phyloP scores from a whole-genome alignment of 2,888 invertebrate genomes.

The Athripsodes cinereus region DNA sequence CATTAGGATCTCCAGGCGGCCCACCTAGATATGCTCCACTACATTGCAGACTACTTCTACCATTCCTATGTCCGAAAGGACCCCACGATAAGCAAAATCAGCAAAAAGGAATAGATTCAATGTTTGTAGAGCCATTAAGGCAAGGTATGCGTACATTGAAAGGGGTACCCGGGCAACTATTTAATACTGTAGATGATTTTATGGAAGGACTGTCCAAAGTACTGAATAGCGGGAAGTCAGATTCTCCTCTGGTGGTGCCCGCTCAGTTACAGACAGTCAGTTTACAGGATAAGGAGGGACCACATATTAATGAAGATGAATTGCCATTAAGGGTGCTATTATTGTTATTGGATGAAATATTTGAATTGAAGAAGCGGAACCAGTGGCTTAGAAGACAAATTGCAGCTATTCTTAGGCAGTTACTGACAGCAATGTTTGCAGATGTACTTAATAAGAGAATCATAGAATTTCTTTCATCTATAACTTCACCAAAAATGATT shows the following conservation, averaged over 20 bases:
- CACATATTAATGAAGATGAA: constrained; percentile 46
- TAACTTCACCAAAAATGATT: constrained; percentile 84
- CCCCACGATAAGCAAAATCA: constrained; percentile 42
- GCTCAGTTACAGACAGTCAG: constrained; percentile 10
- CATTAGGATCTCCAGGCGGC: constrained; percentile 35
- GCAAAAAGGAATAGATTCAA: constrained; percentile 57
- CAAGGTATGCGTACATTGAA: constrained; percentile 81
- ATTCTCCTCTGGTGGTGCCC: constrained; percentile 32
- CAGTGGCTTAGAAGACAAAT: constrained; percentile 75
- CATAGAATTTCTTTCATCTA: constrained; percentile 76
- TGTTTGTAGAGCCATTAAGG: constrained; percentile 72
- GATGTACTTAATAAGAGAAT: constrained; percentile 78
- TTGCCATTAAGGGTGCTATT: constrained; percentile 76
- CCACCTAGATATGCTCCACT: constrained; percentile 39
- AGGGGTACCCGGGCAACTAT: constrained; percentile 82
- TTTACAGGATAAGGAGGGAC: constrained; percentile 38
- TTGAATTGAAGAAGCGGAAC: constrained; percentile 72
- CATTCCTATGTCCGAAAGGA: constrained; percentile 37
- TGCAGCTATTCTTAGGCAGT: constrained; percentile 66
- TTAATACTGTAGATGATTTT: constrained; percentile 77
- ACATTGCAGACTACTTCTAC: constrained; percentile 41
- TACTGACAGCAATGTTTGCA: constrained; percentile 74
- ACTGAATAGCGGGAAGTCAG: constrained; percentile 33
- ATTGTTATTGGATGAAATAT: constrained; percentile 77
- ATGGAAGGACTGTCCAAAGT: constrained; percentile 77